Base-by-base conservation (phyloP, 2,888 invertebrate species). In the Heliconius ethilla region DNA sequence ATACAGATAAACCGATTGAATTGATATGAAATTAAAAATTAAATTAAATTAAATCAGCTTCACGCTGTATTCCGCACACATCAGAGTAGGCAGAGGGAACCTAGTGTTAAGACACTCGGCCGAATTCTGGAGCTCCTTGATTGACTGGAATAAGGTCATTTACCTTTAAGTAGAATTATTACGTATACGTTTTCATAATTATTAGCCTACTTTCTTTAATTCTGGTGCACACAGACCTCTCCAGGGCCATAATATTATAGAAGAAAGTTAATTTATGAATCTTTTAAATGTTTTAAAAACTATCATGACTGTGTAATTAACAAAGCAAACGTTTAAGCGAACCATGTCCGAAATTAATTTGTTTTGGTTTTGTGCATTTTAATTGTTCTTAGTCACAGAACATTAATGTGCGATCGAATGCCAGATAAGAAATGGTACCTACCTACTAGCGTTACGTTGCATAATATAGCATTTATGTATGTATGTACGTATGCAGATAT, bases 371-470 rank as follows among this genome's bases (percentile, higher is more conserved):
- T 77, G 66, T 67, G 66, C 40, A 78, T 78, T 67, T 74, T 81
- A 81, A 81, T 77, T 77, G 80, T 76, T 80, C 75, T 76, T 73
- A 73, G 81, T 81, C 78, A 80, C 80, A 81, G 78, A 70, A 70
- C 75, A 77, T 81, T 73, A 77, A 74, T 78, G 55, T 74, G 63
- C 37, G 76, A 81, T 79, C 72, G 37, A 29, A 72, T 45, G n/a
- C 62, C 33, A 77, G 81, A 81, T 81, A 75, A 80, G 63, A 63
- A 76, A 73, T 15, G 33, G 33, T 33, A 33, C 33, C 0, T 29
- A 29, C 29, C 22, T 72, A 73, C 25, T 70, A 25, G 33, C 40
- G 40, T 67, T 77, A 33, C 27, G 37, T 55, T 67, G 59, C 27
- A 40, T 7, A 67, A 77, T 37, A 55, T 40, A 66, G 67, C 13